Base-by-base conservation (phyloP, 2,113 vertebrate species). In the Pelvicachromis taeniatus region DNA sequence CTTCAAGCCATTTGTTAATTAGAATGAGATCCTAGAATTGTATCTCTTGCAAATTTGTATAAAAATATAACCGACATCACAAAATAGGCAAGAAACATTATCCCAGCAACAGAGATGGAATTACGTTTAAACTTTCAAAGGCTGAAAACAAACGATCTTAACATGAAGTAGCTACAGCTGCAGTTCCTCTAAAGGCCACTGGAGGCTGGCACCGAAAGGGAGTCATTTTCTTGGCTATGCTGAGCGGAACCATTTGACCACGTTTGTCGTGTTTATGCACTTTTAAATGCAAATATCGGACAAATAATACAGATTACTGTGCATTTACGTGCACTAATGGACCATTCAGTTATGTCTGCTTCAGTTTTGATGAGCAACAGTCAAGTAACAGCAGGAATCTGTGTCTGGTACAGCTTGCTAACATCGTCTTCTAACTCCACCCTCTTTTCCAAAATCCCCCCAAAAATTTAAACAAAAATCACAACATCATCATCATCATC, bases 281-380 rank as follows among this genome's bases (percentile, higher is more conserved):
- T 38, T 68, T 68, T 68, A 68, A 68, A 21, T 68, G 61, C 3
- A 68, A 68, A 23, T 42, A 42, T 68, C 0, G 1, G 61, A 23
- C 61, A 68, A 68, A 68, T 40, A 14, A 40, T 40, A 1, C 19
- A 13, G 33, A 65, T 65, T 0, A 21, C 33, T 40, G 19, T 21
- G 33, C 33, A 40, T 65, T 40, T 65, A 40, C 4, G 6, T 65
- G 10, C 19, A 65, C 61, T 21, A 65, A 35, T 21, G 23, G 35
- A 40, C 35, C 61, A 40, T 0, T 11, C 19, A 0, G 12, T 65
- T 38, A 65, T 65, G 35, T 40, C 35, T 3, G 2, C 7, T 65
- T 65, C 11, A 65, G n/a, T 9, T 65, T 65, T 23, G 35, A 1
- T 40, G 61, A 40, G 5, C 58, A 61, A 35, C 31, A 70, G 38